Evolutionary conservation across 37 sponge, comb jelly and placozoan genomes (phyloP).

Genomic region (Hexactinellida sp.): DNA sequence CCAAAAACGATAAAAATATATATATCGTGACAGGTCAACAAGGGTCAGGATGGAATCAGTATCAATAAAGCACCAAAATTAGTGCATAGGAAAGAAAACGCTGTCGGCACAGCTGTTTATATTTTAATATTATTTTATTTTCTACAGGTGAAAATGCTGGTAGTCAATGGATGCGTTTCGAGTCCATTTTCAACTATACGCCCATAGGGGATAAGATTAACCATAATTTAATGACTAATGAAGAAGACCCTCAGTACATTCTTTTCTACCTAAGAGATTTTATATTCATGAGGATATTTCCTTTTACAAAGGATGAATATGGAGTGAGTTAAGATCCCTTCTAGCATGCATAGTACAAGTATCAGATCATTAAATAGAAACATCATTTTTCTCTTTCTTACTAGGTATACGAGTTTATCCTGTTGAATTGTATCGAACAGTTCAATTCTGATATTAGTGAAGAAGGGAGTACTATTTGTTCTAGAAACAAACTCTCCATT

Average conservation of each 20-base stretch:
- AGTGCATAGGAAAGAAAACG: no score
- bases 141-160: neutral
- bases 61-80: no score
- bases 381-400: neutral
- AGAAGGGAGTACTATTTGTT: neutral
- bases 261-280: constrained; percentile 5
- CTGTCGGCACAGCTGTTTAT: no score
- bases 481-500: neutral
- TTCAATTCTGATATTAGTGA: neutral
- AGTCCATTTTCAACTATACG: neutral
- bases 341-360: neutral
- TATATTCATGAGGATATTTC: neutral
- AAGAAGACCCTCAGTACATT: neutral
- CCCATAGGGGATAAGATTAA: neutral
- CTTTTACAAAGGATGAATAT: neutral
- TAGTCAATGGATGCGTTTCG: neutral
- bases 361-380: neutral
- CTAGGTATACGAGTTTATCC: neutral
- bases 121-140: no score
- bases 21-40: no score
- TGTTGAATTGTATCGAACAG: neutral
- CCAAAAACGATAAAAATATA: no score
- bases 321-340: neutral
- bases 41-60: no score
- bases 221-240: neutral